Percentiles rank a stretch among this genome's conserved stretches.
phyloP scores from a whole-genome alignment of 2,888 invertebrate genomes.

The Elaeidobius kamerunicus region DNA sequence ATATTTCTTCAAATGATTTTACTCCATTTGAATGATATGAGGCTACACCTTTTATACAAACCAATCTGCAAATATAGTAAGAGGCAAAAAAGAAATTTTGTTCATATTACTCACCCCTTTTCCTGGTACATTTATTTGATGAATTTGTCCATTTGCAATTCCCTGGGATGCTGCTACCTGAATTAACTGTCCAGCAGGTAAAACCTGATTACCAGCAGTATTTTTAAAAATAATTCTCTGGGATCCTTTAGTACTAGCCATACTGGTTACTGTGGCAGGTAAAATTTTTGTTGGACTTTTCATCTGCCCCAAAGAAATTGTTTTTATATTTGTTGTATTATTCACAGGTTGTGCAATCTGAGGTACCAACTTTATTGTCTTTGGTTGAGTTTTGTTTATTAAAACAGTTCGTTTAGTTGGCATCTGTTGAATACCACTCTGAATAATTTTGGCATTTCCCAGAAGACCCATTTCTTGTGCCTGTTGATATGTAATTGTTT shows the following conservation, averaged over 20 bases:
- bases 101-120: conserved; percentile 56
- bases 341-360: conserved; percentile 41
- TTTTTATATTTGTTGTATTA: conserved; percentile 41
- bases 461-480: conserved; percentile 62
- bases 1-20: too few species aligned
- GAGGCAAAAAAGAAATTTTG: not conserved
- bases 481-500: conserved; percentile 63
- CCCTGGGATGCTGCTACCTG: conserved; percentile 44
- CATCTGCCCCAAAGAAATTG: conserved; percentile 48
- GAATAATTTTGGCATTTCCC: conserved; percentile 52
- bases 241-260: conserved; percentile 44
- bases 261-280: conserved; percentile 59
- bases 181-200: conserved; percentile 45
- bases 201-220: conserved; percentile 48
- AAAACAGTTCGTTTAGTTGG: conserved; percentile 48
- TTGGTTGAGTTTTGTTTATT: conserved; percentile 44
- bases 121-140: conserved; percentile 70
- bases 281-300: conserved; percentile 71
- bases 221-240: conserved; percentile 57
- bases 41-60: too few species aligned
- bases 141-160: conserved; percentile 56
- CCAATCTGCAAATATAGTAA: too few species aligned
- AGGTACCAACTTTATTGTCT: conserved; percentile 47
- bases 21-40: too few species aligned
- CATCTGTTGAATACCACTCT: conserved; percentile 40